A percentile compares a stretch with the other conserved stretches of the same genome.
phyloP scores from a whole-genome alignment of 2,888 invertebrate species.

The Caenorhabditis sp. region DNA sequence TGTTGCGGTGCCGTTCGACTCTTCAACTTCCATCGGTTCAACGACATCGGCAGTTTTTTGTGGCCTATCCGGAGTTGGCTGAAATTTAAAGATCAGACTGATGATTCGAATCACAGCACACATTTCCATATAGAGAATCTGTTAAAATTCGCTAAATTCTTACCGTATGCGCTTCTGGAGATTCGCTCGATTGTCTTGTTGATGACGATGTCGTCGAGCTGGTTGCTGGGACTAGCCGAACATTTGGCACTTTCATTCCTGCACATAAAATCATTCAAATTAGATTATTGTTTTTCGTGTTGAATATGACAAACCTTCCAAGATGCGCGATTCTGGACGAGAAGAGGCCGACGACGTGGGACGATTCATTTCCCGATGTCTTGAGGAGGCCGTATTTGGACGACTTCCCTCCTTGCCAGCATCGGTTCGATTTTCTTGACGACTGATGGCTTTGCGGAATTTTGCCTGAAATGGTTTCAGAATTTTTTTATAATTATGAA shows the following conservation, averaged over 20 bases:
- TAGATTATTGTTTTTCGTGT: not conserved
- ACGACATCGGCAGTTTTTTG: not conserved
- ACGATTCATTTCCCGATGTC: not conserved
- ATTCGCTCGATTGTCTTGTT: not conserved
- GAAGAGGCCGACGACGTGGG: not conserved
- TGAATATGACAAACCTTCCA: constrained; percentile 3
- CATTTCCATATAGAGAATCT: too few relatives aligned
- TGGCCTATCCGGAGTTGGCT: not conserved
- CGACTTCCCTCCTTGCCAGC: not conserved
- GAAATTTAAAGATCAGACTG: not conserved
- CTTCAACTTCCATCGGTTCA: not conserved
- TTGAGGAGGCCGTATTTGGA: not conserved
- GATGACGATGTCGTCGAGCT: not conserved
- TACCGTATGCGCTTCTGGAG: not conserved
- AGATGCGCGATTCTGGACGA: not conserved
- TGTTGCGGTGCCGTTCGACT: not conserved
- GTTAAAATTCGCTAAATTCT: not conserved
- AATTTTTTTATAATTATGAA: too few relatives aligned
- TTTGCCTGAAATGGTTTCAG: too few relatives aligned
- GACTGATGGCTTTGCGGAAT: not conserved
- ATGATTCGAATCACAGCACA: not conserved
- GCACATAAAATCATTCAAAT: too few relatives aligned
- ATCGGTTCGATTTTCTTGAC: not conserved
- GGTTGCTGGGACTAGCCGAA: not conserved
- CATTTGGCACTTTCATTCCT: constrained; percentile 8